These are phyloP conservation scores for Cephus cinctus DNA, from an alignment of 1,140 invertebrate species.

Conservation along the genomic window DNA sequence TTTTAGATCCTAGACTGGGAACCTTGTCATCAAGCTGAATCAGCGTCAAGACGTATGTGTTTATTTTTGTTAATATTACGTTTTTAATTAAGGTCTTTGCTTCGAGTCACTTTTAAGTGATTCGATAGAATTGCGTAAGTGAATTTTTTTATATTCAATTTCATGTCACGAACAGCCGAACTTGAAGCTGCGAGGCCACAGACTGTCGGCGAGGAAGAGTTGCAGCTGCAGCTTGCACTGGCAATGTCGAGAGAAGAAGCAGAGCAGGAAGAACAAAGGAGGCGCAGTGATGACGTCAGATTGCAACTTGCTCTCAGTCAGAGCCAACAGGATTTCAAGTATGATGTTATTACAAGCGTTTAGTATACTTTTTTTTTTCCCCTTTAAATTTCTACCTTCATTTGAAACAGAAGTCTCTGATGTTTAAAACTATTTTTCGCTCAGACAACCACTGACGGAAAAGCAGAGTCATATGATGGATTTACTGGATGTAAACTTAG, in stretches of 20 bases:
- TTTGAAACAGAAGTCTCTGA: neutral
- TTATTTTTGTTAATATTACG: constrained; percentile 13
- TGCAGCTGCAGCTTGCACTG: constrained; percentile 95
- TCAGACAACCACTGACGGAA: constrained; percentile 46
- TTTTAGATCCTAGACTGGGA: constrained; percentile 52
- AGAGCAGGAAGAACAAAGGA: constrained; percentile 91
- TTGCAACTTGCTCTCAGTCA: constrained; percentile 91
- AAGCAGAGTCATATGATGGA: constrained; percentile 76
- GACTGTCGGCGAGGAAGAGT: constrained; percentile 95
- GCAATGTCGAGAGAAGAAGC: constrained; percentile 99
- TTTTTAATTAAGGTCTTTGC: constrained; percentile 9
- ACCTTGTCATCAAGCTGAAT: constrained; percentile 44
- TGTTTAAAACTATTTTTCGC: constrained; percentile 18
- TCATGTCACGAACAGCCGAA: constrained; percentile 60
- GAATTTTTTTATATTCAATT: neutral
- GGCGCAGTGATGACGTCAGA: constrained; percentile 90
- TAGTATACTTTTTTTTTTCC: constrained; percentile 2
- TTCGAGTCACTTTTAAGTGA: constrained; percentile 4
- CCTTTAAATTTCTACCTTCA: neutral
- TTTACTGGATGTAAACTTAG: constrained; percentile 77
- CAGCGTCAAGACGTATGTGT: constrained; percentile 44
- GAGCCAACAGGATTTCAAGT: constrained; percentile 89
- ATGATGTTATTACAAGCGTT: constrained; percentile 31
- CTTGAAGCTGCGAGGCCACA: constrained; percentile 91
- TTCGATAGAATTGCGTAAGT: no score